These are phyloP conservation scores for Vombatus ursinus DNA, from an alignment of 2,113 vertebrate species.

Conservation along the genomic window DNA sequence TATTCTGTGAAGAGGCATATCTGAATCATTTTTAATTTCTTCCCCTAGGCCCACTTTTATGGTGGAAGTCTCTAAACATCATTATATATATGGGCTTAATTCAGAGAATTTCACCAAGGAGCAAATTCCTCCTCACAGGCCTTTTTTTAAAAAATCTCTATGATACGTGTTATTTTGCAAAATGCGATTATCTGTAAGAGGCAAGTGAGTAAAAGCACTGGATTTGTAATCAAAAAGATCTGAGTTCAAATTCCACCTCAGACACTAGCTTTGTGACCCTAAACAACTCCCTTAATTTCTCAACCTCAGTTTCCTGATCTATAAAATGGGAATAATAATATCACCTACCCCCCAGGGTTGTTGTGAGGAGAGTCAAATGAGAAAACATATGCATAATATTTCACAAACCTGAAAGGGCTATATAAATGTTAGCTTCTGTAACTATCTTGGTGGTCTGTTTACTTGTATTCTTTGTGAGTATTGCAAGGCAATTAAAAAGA, in stretches of 20 bases:
- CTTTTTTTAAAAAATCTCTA: not conserved
- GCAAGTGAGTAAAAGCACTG: not conserved
- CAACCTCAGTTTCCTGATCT: not conserved
- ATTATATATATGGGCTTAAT: not conserved
- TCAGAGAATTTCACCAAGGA: not conserved
- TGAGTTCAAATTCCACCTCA: not conserved
- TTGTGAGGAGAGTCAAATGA: not conserved
- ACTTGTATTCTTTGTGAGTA: not conserved
- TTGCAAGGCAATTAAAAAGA: not conserved
- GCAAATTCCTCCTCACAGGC: not conserved
- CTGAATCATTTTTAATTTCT: not conserved
- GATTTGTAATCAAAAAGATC: not conserved
- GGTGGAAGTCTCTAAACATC: not conserved
- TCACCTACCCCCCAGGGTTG: not conserved
- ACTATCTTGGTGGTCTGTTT: too few species aligned
- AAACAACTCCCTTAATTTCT: not conserved
- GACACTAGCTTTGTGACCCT: not conserved
- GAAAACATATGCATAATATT: too few species aligned
- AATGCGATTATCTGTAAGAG: not conserved
- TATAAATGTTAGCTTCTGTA: not conserved
- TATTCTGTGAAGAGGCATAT: not conserved
- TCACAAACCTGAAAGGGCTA: not conserved
- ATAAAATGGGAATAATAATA: not conserved
- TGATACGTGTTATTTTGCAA: not conserved
- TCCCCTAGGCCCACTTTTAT: not conserved